Evolutionary conservation across 2,888 invertebrate species (phyloP), one percentile per base, ranked within the genome.

Genomic region (Creontiades dilutus): DNA sequence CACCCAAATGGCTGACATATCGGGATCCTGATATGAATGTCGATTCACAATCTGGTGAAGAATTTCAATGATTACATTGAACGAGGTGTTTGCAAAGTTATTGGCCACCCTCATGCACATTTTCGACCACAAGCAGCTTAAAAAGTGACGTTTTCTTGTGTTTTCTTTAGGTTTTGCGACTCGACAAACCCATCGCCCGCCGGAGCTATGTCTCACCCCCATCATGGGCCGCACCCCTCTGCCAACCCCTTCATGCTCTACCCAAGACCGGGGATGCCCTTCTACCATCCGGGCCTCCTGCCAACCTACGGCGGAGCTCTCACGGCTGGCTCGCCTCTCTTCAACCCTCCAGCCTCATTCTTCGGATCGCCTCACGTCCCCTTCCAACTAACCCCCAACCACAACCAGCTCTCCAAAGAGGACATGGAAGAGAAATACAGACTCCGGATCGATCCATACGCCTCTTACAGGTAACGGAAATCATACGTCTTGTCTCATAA

Each of bases 151-250:
- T 46, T 28, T 78, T 78, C 46, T 16, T 0, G 3, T 78, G 37
- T 78, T 12, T 78, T 78, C 46, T 2, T 16, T 80, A 88, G 88
- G 37, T 98, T 98, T 94, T 99, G 99, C 94, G 99, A 99, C 93
- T 97, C 98, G 2, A 96, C 96, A 47, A 89, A 92, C 91, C 76
- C 92, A 90, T 89, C 91, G 90, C 89, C 91, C 90, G 68, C 46
- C 7, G 47, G 47, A 47, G 48, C 55, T 27, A 88, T 88, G 88
- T 61, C 61, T 47, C 88, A 88, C 12, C 80, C 76, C 11, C 88
- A 88, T 28, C 88, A 76, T 28, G 76, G 76, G n/a, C 88, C 88
- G 12, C 86, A 86, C 27, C 46, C 86, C 11, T 48, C 46, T 12
- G 92, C 91, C 61, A 92, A 92, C 37, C 95, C 95, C 92, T 97